A percentile compares a stretch with the other conserved stretches of the same genome.
Evolutionary conservation across 1,140 invertebrate genomes (phyloP).

Genomic region (Apis laboriosa): DNA sequence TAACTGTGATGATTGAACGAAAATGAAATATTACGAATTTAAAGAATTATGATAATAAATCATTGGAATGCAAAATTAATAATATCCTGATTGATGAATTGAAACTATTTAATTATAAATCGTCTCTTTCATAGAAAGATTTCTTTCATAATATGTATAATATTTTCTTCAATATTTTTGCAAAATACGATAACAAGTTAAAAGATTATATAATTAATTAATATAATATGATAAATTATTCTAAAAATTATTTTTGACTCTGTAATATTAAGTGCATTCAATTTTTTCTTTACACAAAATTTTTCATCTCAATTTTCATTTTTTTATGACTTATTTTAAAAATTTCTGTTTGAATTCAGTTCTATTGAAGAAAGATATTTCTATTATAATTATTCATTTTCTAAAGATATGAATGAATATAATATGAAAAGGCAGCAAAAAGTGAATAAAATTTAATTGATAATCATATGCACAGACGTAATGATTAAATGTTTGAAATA

Average conservation of each 20-base stretch:
- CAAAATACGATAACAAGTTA: not conserved
- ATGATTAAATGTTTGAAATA: no score
- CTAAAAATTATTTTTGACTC: not conserved
- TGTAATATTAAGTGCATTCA: no score
- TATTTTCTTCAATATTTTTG: not conserved
- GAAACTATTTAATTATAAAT: slow-evolving; percentile 11
- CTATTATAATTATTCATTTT: no score
- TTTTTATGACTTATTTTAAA: no score
- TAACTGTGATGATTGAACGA: slow-evolving; percentile 11
- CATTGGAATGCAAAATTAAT: not conserved
- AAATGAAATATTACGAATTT: slow-evolving; percentile 47
- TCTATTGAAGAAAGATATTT: no score
- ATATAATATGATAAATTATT: not conserved
- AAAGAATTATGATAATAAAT: not conserved
- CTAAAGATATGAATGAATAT: no score
- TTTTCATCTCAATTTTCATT: no score
- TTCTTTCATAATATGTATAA: not conserved
- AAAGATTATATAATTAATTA: not conserved
- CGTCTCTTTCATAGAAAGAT: not conserved
- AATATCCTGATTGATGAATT: not conserved
- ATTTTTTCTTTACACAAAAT: no score
- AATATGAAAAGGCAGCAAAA: no score
- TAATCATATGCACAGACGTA: no score
- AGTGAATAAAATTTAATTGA: no score
- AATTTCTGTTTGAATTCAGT: no score